phyloP scores from a whole-genome alignment of 2,888 invertebrate species.

The Athalia rosae region DNA sequence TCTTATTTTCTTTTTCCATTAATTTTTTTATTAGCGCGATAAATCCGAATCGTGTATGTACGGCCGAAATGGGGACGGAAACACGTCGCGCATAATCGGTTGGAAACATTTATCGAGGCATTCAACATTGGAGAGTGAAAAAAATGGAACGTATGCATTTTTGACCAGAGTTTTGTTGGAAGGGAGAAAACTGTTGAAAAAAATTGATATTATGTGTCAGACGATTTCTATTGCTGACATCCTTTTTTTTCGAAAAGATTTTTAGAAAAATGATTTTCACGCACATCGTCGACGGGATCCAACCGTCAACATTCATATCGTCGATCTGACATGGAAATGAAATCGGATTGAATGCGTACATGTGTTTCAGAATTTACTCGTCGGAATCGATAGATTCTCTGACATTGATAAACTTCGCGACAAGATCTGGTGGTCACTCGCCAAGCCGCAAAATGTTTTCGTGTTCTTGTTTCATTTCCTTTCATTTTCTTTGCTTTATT shows the following conservation, averaged over 20 bases:
- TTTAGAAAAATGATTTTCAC: too few relatives aligned
- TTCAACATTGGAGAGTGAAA: too few relatives aligned
- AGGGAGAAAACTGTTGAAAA: too few relatives aligned
- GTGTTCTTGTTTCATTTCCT: too few relatives aligned
- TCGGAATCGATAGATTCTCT: slow-evolving; percentile 35
- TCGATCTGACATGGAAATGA: too few relatives aligned
- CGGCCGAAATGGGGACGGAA: neutral
- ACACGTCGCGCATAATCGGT: slow-evolving; percentile 1
- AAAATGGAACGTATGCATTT: too few relatives aligned
- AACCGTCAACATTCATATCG: neutral
- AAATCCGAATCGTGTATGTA: slow-evolving; percentile 33
- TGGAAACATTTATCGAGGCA: neutral
- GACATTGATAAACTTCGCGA: slow-evolving; percentile 31
- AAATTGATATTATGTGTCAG: too few relatives aligned
- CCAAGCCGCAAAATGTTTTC: slow-evolving; percentile 57
- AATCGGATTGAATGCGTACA: too few relatives aligned
- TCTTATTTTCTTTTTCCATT: too few relatives aligned
- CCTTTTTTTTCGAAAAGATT: too few relatives aligned
- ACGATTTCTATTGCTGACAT: too few relatives aligned
- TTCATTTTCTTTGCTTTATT: neutral
- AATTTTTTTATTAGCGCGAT: slow-evolving; percentile 32
- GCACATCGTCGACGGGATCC: neutral
- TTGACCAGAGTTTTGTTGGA: too few relatives aligned
- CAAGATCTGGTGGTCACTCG: slow-evolving; percentile 21
- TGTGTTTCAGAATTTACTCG: neutral